Base-by-base conservation (phyloP, 2,888 invertebrate species). In the Rhogogaster chlorosoma region DNA sequence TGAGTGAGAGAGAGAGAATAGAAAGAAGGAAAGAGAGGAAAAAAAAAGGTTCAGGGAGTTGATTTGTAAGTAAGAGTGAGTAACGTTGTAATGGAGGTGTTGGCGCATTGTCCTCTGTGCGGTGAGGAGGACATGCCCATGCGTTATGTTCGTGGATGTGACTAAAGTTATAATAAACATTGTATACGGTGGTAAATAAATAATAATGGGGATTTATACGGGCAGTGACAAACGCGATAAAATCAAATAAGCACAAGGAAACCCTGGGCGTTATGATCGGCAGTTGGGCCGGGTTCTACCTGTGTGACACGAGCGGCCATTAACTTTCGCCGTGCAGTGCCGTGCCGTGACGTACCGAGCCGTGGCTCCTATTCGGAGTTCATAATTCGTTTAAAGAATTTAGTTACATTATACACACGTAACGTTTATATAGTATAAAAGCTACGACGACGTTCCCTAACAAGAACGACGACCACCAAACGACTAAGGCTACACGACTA, bases 41-140 rank as follows among this genome's bases (percentile, higher is more conserved):
- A 36, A 84, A 45, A 64, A 53, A 84, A 71, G 53, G 53, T 53
- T 36, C 26, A 36, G 42, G 84, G 22, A 70, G 61, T 61, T 61
- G 61, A 61, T 61, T 61, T 26, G 61, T 61, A 61, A 61, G 61
- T 61, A 67, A 67, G 45, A 67, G 83, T 83, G 83, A 83, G 83
- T 83, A 83, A 83, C 83, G 83, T 70, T 83, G 83, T 83, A 83
- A 83, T 83, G 83, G 83, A 83, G 83, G 83, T 83, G 83, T 83
- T 83, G 83, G 83, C 83, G 83, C 83, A 83, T 83, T 83, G 83
- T 83, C 83, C 83, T 83, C 83, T 83, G 83, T 83, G 83, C 83
- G 83, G 83, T 70, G 83, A 83, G 64, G 82, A 82, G 83, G 83
- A 70, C 83, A 83, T 64, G 83, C 83, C 83, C 83, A 83, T 70